Evolutionary conservation across 2,113 vertebrate genomes (phyloP).

Genomic region (Aegotheles bennettii): DNA sequence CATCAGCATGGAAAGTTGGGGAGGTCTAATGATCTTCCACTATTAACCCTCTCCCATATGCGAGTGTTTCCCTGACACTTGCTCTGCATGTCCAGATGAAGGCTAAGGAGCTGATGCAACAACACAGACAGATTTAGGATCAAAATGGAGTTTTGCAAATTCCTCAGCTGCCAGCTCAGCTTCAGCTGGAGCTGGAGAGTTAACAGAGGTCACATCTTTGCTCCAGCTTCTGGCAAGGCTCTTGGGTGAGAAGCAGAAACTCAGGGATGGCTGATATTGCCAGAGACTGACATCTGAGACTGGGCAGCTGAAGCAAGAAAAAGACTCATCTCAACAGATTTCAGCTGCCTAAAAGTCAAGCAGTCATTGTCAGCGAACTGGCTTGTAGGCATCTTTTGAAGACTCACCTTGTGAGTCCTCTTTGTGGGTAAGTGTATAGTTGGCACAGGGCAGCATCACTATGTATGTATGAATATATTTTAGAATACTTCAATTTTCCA

Average conservation of each 20-base stretch:
- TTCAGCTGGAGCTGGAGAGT: not conserved
- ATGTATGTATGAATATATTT: not conserved
- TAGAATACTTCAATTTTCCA: not conserved
- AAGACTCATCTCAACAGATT: not conserved
- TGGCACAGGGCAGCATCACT: not conserved
- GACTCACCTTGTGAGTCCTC: not conserved
- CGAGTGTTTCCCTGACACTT: not conserved
- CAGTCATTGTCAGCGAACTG: not conserved
- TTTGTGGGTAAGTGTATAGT: not conserved
- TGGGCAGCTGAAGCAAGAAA: not conserved
- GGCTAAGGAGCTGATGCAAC: fast-evolving
- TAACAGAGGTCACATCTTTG: not conserved
- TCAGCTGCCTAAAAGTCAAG: not conserved
- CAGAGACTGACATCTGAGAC: not conserved
- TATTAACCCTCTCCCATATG: not conserved
- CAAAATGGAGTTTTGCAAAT: not conserved
- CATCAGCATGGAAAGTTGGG: not conserved
- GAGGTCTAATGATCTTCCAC: not conserved
- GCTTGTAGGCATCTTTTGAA: not conserved
- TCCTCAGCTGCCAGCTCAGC: not conserved
- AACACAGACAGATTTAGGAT: not conserved
- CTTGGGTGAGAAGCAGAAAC: not conserved
- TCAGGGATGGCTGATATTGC: not conserved
- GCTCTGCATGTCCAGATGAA: not conserved
- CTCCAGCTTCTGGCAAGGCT: not conserved